Evolutionary conservation across 2,113 vertebrate species (phyloP), one percentile per base, ranked within the genome.

Genomic region (Prochilodus magdalenae): DNA sequence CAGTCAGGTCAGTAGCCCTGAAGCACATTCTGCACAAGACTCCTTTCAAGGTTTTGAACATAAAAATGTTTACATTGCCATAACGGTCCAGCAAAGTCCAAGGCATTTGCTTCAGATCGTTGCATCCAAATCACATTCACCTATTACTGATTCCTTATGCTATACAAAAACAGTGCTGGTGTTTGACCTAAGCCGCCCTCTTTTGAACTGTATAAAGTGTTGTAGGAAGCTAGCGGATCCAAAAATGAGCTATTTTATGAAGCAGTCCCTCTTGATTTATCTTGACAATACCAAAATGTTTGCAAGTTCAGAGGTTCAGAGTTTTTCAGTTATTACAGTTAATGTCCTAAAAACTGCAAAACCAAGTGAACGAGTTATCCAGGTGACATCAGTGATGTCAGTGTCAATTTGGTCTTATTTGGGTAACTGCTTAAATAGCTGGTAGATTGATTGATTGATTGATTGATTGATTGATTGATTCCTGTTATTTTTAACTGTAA

Each of bases 221-320:
- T 36, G 49, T n/a, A 53, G 7, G 51, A 33, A 40, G 40, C 18
- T 57, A 29, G 24, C 33, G 51, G 18, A 55, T 24, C 13, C 18
- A 20, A 20, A 20, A 33, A 36, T 0, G 22, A 77, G 12, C 66
- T 44, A 65, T 5, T 53, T 22, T 40, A 1, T 69, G 14, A 1
- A 30, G 66, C 66, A 51, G 47, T 67, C 27, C 16, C 27, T 65
- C 27, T 33, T 33, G 13, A 67, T 77, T 66, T 55, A 30, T n/a
- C 29, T 16, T 53, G 49, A 24, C 44, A 77, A 77, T 66, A 55
- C 47, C 49, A 55, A 77, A n/a, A 77, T 55, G 36, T 67, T 36
- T 51, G 16, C 16, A 51, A 15, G 49, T 51, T 51, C 16, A 18
- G 18, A 51, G 49, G 49, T 51, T 51, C 16, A 18, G 18, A 51